A percentile compares a stretch with the other conserved stretches of the same genome.
phyloP scores from a whole-genome alignment of 2,888 invertebrate species.

The Drepana falcataria region DNA sequence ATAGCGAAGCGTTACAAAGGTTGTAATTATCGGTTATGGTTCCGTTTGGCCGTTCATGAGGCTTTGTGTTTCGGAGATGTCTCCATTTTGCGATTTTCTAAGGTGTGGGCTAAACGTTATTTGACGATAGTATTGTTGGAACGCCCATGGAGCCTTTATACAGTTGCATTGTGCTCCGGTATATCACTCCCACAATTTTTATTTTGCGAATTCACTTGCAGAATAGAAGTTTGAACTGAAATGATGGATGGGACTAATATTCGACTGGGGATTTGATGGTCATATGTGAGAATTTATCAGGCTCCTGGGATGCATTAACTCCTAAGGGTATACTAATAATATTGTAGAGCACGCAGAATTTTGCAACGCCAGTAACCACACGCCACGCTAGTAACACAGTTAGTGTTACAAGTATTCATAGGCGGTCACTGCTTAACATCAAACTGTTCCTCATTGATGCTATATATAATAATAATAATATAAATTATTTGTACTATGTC shows the following conservation, averaged over 20 bases:
- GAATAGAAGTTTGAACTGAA: conserved; percentile 38
- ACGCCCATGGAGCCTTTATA: conserved; percentile 69
- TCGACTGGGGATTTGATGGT: conserved; percentile 33
- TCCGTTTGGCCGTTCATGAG: conserved; percentile 57
- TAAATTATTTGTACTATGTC: no score
- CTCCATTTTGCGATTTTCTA: conserved; percentile 77
- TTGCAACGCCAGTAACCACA: no score
- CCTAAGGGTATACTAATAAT: no score
- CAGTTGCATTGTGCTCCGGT: conserved; percentile 43
- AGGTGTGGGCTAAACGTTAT: conserved; percentile 78
- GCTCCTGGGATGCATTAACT: conserved; percentile 44
- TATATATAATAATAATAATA: no score
- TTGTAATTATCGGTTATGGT: conserved; percentile 74
- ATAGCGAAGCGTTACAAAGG: conserved; percentile 61
- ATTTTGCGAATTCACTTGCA: conserved; percentile 61
- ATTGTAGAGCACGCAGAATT: no score
- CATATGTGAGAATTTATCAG: conserved; percentile 65
- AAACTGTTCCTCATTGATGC: no score
- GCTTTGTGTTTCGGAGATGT: conserved; percentile 60
- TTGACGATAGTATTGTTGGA: conserved; percentile 73
- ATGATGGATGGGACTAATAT: conserved; percentile 63
- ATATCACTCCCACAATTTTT: conserved; percentile 75
- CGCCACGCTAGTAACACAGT: no score
- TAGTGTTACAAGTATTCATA: no score
- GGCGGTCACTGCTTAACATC: not conserved